phyloP scores from a whole-genome alignment of 2,888 invertebrate species.

The Graphium colonna region DNA sequence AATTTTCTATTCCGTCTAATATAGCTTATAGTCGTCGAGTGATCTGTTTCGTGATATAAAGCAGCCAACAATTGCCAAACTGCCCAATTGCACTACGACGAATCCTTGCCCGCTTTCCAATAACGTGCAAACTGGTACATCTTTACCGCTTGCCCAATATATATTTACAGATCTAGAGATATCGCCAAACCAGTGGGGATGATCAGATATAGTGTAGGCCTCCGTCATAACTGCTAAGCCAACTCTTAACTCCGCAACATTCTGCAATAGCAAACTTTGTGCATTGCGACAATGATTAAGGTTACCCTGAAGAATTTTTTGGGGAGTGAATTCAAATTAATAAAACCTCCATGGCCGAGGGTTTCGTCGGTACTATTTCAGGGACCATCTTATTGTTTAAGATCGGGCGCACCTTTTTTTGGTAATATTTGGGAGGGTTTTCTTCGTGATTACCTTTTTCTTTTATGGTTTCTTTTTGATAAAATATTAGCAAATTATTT shows the following conservation, averaged over 20 bases:
- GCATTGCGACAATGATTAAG: slow-evolving; percentile 7
- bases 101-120: not conserved
- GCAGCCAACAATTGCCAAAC: not conserved
- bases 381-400: no score
- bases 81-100: not conserved
- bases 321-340: not conserved
- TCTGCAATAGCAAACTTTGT: slow-evolving; percentile 20
- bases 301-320: slow-evolving; percentile 18
- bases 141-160: slow-evolving; percentile 1
- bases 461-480: no score
- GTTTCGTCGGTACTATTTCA: no score
- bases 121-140: not conserved
- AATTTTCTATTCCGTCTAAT: not conserved
- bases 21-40: not conserved
- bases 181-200: slow-evolving; percentile 23
- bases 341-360: no score
- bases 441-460: no score
- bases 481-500: no score
- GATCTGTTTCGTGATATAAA: not conserved
- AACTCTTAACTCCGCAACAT: slow-evolving; percentile 16
- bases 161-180: slow-evolving; percentile 12
- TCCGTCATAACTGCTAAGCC: slow-evolving; percentile 27
- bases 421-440: no score
- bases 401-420: no score
- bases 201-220: slow-evolving; percentile 24